These are phyloP conservation scores for Drosophila navojoa DNA, from an alignment of 1,140 invertebrate species.

Conservation along the genomic window DNA sequence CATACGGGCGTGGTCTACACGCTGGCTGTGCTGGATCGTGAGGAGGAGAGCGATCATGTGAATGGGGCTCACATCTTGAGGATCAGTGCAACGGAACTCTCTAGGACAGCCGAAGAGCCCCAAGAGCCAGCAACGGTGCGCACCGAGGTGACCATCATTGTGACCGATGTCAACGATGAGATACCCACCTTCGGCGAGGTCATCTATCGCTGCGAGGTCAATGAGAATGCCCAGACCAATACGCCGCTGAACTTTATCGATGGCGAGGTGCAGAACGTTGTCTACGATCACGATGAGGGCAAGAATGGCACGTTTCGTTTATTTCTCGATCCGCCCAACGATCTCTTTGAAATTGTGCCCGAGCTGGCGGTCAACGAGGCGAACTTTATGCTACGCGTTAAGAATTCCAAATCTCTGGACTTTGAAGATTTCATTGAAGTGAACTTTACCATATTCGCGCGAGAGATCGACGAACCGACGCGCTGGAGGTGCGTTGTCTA, in stretches of 20 bases:
- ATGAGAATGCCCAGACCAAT: conserved; percentile 95
- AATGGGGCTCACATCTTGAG: conserved; percentile 95
- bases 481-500: conserved; percentile 66
- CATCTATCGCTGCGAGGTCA: conserved; percentile 93
- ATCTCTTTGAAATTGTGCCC: conserved; percentile 95
- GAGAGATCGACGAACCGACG: conserved; percentile 88
- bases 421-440: conserved; percentile 92
- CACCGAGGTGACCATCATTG: conserved; percentile 95
- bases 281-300: conserved; percentile 97
- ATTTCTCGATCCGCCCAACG: conserved; percentile 90
- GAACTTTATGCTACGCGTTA: conserved; percentile 95
- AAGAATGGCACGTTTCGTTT: conserved; percentile 96
- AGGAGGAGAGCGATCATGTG: conserved; percentile 89
- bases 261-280: conserved; percentile 91
- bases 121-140: conserved; percentile 89
- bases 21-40: conserved; percentile 90
- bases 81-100: conserved; percentile 88
- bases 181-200: conserved; percentile 92
- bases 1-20: conserved; percentile 92
- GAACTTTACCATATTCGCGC: conserved; percentile 94
- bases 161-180: conserved; percentile 98
- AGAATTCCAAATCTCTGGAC: conserved; percentile 92
- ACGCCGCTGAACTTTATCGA: conserved; percentile 94
- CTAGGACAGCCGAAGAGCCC: conserved; percentile 90
- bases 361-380: conserved; percentile 95